These are phyloP conservation scores for Drosophila tropicalis DNA, from an alignment of 1,140 invertebrate species.

Conservation along the genomic window DNA sequence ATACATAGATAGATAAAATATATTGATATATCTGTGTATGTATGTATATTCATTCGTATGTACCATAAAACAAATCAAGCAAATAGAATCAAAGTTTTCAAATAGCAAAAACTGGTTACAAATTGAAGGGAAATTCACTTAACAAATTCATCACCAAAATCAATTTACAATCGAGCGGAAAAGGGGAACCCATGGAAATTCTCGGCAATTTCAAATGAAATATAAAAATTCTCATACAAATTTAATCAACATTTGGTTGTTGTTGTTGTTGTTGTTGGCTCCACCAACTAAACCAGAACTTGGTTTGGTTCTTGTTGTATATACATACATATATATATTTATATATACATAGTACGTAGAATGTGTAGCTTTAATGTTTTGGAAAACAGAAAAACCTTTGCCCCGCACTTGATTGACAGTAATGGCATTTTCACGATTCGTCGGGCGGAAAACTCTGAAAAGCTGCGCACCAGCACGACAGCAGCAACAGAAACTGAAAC, in stretches of 20 bases:
- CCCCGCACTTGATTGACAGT: constrained; percentile 71
- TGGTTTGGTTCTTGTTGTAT: background rate
- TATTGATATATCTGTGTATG: background rate
- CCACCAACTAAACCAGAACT: constrained; percentile 1
- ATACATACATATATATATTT: too few relatives aligned
- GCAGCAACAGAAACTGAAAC: constrained; percentile 37
- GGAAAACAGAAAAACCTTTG: constrained; percentile 52
- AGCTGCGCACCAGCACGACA: constrained; percentile 71
- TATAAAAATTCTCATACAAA: constrained; percentile 15
- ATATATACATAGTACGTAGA: background rate
- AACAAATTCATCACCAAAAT: constrained; percentile 13
- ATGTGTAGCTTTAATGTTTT: constrained; percentile 61
- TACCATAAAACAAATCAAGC: constrained; percentile 5
- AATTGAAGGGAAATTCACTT: constrained; percentile 4
- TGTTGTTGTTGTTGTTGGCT: constrained; percentile 1
- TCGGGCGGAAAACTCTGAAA: constrained; percentile 75
- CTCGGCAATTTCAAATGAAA: constrained; percentile 11
- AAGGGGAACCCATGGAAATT: background rate
- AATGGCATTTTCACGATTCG: constrained; percentile 79
- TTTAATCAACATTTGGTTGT: constrained; percentile 6
- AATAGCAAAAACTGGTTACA: background rate
- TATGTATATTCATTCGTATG: background rate
- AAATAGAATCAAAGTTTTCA: constrained; percentile 12
- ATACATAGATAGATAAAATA: too few relatives aligned
- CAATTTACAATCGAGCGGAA: constrained; percentile 1